Conservation (phyloP, 2,888 invertebrate genomes). For the Panopea generosa region DNA sequence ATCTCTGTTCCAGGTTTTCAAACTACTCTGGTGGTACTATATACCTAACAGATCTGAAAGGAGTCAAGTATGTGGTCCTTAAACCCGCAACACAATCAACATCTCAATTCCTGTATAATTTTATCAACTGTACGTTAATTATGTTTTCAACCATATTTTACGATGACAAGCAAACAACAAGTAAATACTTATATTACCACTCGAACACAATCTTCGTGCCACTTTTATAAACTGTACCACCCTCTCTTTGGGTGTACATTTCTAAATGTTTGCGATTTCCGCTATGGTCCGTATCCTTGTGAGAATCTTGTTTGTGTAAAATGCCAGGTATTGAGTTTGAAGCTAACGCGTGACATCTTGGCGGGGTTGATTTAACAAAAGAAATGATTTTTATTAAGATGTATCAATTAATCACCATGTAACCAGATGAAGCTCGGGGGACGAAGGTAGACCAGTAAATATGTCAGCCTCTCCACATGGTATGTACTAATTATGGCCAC, state of each 20-base stretch:
- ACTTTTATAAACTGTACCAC: no score
- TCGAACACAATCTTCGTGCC: no score
- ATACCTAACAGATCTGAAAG: no score
- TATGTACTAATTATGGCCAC: conserved; percentile 15
- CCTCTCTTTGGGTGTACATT: no score
- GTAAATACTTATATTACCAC: not conserved
- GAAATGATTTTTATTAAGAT: conserved; percentile 14
- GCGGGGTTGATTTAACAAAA: not conserved
- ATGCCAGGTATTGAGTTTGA: not conserved
- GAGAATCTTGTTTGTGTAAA: no score
- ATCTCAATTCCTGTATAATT: conserved; percentile 5
- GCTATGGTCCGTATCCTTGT: no score
- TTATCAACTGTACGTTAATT: conserved; percentile 6
- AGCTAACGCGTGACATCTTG: conserved; percentile 1
- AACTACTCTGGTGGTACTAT: no score
- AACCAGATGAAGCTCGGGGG: conserved; percentile 23
- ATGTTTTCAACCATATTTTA: conserved; percentile 8
- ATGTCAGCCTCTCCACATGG: conserved; percentile 22
- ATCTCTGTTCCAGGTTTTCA: no score
- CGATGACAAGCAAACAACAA: conserved; percentile 8
- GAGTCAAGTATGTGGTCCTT: no score
- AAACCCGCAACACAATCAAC: no score
- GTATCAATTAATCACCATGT: conserved; percentile 30
- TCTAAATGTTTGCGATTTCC: no score
- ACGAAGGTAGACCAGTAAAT: conserved; percentile 17